Percentiles rank a stretch among this genome's conserved stretches.
Conservation (phyloP, 2,797 vertebrate species). For the Choloepus didactylus region DNA sequence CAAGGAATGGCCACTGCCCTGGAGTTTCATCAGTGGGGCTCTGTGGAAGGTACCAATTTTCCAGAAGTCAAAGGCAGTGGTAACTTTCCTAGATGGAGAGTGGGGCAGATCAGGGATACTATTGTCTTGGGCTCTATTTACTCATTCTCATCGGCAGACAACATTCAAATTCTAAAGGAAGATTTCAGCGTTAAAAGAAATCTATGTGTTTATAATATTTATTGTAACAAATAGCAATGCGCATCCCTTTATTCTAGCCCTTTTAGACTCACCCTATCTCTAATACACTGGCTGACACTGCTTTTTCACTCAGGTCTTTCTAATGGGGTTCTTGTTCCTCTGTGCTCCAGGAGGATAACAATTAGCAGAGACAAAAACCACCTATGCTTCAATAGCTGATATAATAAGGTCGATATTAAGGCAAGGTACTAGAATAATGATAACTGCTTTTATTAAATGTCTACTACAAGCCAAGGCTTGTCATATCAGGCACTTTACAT, state of each 20-base stretch:
- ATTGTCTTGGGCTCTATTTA: slow-evolving; percentile 17
- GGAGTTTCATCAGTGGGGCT: slow-evolving; percentile 1
- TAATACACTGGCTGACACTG: not conserved
- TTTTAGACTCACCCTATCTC: not conserved
- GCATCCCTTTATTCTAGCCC: not conserved
- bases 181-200: slow-evolving; percentile 54
- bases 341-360: slow-evolving; percentile 30
- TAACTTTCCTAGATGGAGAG: not conserved
- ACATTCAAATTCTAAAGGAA: slow-evolving; percentile 57
- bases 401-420: slow-evolving; percentile 51
- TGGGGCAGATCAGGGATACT: not conserved
- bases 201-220: not conserved
- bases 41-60: not conserved
- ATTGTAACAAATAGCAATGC: slow-evolving; percentile 28
- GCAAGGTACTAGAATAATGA: not conserved
- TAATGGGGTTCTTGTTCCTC: slow-evolving; percentile 20
- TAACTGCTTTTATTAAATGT: slow-evolving; percentile 48
- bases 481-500: slow-evolving; percentile 11
- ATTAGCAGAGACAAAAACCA: slow-evolving; percentile 40
- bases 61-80: slow-evolving; percentile 30
- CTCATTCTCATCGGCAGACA: not conserved
- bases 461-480: not conserved
- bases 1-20: slow-evolving; percentile 40
- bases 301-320: slow-evolving; percentile 4
- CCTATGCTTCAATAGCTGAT: not conserved